phyloP scores from a whole-genome alignment of 2,888 invertebrate species.

The Xanthorhoe spadicearia region DNA sequence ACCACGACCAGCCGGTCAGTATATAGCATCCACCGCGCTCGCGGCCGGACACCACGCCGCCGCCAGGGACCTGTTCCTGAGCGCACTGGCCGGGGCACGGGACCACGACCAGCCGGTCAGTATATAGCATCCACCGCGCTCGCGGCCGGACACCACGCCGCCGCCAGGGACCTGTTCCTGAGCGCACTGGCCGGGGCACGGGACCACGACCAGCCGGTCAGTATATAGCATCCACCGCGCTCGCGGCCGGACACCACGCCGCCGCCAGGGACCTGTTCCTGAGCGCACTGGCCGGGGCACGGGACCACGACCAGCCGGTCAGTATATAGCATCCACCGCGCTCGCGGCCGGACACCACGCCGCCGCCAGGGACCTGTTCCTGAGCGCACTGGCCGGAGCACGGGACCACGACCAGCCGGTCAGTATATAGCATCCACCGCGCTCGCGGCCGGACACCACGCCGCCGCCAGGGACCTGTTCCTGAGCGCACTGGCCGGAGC shows the following conservation, averaged over 20 bases:
- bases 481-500: slow-evolving; percentile 96
- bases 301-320: slow-evolving; percentile 47
- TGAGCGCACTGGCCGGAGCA: slow-evolving; percentile 94
- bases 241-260: slow-evolving; percentile 92
- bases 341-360: slow-evolving; percentile 93
- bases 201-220: slow-evolving; percentile 46
- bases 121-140: slow-evolving; percentile 90
- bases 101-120: slow-evolving; percentile 46
- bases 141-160: slow-evolving; percentile 91
- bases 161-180: slow-evolving; percentile 86
- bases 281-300: slow-evolving; percentile 93
- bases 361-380: slow-evolving; percentile 84
- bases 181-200: slow-evolving; percentile 92
- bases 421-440: slow-evolving; percentile 87
- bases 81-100: slow-evolving; percentile 93
- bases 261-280: slow-evolving; percentile 85
- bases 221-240: slow-evolving; percentile 89
- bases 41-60: slow-evolving; percentile 91
- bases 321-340: slow-evolving; percentile 87
- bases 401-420: slow-evolving; percentile 48
- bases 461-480: slow-evolving; percentile 84
- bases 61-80: slow-evolving; percentile 86
- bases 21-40: slow-evolving; percentile 91
- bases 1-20: slow-evolving; percentile 29
- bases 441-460: slow-evolving; percentile 93